Evolutionary conservation across 64 coral and sea anemone genomes (phyloP), one percentile per base, ranked within the genome.

Genomic region (Dendrophyllia cribrosa): DNA sequence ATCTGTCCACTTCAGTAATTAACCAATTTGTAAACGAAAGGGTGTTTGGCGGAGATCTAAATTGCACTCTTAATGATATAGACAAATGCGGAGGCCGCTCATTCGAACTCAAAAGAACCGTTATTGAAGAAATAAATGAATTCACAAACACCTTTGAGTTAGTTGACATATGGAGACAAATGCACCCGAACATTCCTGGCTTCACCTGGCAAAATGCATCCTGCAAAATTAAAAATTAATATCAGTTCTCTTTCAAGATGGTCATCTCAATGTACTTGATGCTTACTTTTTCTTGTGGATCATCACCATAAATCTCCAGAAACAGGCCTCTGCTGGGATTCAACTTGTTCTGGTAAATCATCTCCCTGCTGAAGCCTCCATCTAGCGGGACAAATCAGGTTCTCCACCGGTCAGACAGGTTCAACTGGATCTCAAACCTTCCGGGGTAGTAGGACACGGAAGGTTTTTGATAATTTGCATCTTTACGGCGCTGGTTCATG

Each of bases 251-350:
- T 2, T 60, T 49, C 7, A 59, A 44, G 5, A 88, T 51, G 16
- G 43, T 75, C 8, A 88, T 69, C 34, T 52, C 86, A 10, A 88
- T 73, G 70, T 74, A 88, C 66, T 74, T 74, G 21, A 88, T 75
- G 70, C 86, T 69, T 3, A 45, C 51, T 12, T 46, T 70, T 21
- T 88, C 86, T 9, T 6, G 17, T 19, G 9, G 23, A 5, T 34
- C 14, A 88, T 88, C 51, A 17, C 19, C 45, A 74, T 88, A 88
- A 34, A 88, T 43, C 10, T 88, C 70, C 52, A 88, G 74, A 20
- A 19, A 58, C 86, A 88, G 21, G 13, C 86, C 86, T 10, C 60
- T 74, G 4, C 19, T 17, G 25, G 66, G 86, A 45, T 52, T 60
- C 13, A 88, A 69, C 25, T 60, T 52, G 21, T 44, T 5, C 6